phyloP scores from a whole-genome alignment of 2,113 vertebrate genomes.

The Burhinus oedicnemus region DNA sequence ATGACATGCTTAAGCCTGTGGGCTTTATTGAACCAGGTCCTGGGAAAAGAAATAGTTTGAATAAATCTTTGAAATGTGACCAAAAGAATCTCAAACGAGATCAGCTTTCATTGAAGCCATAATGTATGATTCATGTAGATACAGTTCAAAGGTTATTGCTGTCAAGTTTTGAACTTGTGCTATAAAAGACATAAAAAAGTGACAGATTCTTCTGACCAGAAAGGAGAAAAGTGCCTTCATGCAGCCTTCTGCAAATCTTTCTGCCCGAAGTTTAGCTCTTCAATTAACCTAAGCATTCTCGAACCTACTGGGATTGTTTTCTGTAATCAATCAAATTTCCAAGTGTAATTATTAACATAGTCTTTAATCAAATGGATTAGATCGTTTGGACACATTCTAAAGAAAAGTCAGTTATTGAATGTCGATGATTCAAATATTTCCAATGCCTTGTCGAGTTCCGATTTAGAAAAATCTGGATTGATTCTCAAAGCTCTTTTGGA shows the following conservation, averaged over 20 bases:
- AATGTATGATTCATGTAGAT: not conserved
- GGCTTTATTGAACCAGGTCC: not conserved
- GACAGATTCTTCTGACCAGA: not conserved
- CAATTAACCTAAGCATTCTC: not conserved
- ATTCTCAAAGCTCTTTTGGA: not conserved
- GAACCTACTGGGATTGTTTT: not conserved
- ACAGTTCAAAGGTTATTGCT: slow-evolving; percentile 11
- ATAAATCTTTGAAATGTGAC: slow-evolving; percentile 44
- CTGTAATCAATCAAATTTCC: not conserved
- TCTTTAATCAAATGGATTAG: not conserved
- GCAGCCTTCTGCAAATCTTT: not conserved
- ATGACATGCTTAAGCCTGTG: not conserved
- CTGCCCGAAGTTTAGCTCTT: not conserved
- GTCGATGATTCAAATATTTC: not conserved
- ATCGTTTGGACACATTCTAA: not conserved
- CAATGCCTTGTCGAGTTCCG: not conserved
- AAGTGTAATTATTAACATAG: not conserved
- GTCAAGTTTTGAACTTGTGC: slow-evolving; percentile 18
- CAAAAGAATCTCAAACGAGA: slow-evolving; percentile 8
- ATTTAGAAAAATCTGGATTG: not conserved
- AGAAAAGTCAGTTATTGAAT: not conserved
- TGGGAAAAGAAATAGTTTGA: not conserved
- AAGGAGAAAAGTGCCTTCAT: not conserved
- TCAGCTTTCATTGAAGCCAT: slow-evolving; percentile 12
- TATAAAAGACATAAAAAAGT: not conserved